Conservation (phyloP, 2,888 invertebrate species). For the Euproctis similis region DNA sequence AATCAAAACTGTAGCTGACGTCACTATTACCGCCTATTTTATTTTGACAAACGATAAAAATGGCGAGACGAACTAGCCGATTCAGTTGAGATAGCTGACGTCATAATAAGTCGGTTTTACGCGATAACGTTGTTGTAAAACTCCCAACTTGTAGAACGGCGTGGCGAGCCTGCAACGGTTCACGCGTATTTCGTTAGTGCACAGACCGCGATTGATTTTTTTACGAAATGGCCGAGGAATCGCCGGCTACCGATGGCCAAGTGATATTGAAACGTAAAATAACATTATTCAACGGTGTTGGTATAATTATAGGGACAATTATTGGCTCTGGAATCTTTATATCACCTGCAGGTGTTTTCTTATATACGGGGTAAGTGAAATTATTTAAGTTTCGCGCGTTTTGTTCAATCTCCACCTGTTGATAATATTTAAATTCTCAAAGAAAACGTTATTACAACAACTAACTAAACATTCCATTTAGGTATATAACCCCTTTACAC, state of each 20-base stretch:
- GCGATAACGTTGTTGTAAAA: too few species aligned
- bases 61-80: too few species aligned
- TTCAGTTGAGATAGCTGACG: too few species aligned
- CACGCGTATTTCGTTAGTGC: conserved; percentile 53
- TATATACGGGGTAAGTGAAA: conserved; percentile 76
- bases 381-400: conserved; percentile 12
- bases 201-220: conserved; percentile 60
- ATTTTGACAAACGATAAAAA: conserved; percentile 57
- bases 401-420: conserved; percentile 13
- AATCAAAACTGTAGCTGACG: conserved; percentile 30
- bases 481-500: too few species aligned
- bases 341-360: conserved; percentile 87
- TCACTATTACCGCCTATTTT: conserved; percentile 42
- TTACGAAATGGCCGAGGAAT: conserved; percentile 70
- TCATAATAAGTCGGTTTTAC: too few species aligned
- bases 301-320: conserved; percentile 91
- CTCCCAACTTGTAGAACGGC: conserved; percentile 16
- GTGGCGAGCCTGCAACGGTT: conserved; percentile 26
- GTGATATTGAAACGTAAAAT: conserved; percentile 87
- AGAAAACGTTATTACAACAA: background rate
- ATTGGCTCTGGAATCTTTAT: conserved; percentile 95
- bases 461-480: too few species aligned
- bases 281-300: conserved; percentile 89
- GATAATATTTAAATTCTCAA: background rate
- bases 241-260: conserved; percentile 64